Percentiles rank a stretch among this genome's conserved stretches.
phyloP scores from a whole-genome alignment of 1,140 invertebrate species.

The Drosophila bocqueti region DNA sequence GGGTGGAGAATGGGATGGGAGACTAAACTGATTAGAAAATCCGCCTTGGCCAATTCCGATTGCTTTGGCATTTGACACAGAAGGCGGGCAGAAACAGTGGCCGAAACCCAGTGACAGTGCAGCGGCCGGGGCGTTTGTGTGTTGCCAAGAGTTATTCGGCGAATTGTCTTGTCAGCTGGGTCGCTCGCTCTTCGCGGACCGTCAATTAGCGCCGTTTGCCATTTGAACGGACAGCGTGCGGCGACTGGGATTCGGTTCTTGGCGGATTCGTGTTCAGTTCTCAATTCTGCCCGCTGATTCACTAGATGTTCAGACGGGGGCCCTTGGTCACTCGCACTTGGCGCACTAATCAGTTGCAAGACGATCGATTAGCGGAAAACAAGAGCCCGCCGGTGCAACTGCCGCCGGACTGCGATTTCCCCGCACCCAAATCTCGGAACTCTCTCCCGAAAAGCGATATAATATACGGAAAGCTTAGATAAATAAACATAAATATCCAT shows the following conservation, averaged over 20 bases:
- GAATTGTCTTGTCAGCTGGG: conserved; percentile 21
- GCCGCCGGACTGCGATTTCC: conserved; percentile 9
- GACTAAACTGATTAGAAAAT: conserved; percentile 53
- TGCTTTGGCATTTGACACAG: conserved; percentile 62
- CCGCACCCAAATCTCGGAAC: conserved; percentile 14
- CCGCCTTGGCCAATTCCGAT: conserved; percentile 53
- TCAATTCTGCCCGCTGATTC: conserved; percentile 33
- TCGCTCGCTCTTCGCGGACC: conserved; percentile 24
- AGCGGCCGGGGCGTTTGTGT: conserved; percentile 31
- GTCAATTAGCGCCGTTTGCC: conserved; percentile 66
- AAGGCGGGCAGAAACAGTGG: conserved; percentile 17
- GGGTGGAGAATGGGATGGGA: background rate
- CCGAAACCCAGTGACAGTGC: conserved; percentile 32
- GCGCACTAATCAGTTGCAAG: conserved; percentile 83
- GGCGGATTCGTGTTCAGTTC: conserved; percentile 29
- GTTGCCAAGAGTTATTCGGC: conserved; percentile 38
- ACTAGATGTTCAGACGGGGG: conserved; percentile 17
- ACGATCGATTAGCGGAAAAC: conserved; percentile 83
- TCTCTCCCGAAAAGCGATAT: background rate
- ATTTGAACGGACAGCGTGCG: conserved; percentile 23
- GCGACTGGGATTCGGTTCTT: conserved; percentile 23
- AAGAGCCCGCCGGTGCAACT: conserved; percentile 53
- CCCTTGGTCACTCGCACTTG: conserved; percentile 51
- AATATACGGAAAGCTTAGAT: conserved; percentile 14
- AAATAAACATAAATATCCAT: conserved; percentile 13